Evolutionary conservation across 2,888 invertebrate genomes (phyloP), one percentile per base, ranked within the genome.

Genomic region (Anarsia innoxiella): DNA sequence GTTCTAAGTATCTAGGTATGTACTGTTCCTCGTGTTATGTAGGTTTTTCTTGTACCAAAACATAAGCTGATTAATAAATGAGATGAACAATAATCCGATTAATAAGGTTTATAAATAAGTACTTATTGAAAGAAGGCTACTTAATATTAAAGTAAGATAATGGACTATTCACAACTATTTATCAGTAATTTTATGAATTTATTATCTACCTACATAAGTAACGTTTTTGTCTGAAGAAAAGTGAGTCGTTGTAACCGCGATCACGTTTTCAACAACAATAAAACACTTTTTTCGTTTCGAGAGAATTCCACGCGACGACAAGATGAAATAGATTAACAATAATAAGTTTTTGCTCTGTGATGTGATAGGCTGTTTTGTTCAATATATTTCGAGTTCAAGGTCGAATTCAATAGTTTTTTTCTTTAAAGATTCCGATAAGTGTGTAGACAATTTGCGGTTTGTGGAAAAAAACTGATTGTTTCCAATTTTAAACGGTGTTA

Each of bases 321-420:
- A n/a, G n/a, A 47, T 56, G 59, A 62, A 66, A 63, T n/a, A 60
- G 53, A 59, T 60, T 54, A 49, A 47, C 41, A 44, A 53, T 49
- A 56, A 50, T 47, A 50, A 11, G 34, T 58, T 59, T 58, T 55
- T 55, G 34, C 29, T 13, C 41, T 47, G 46, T 43, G 41, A 51
- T 49, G 51, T 43, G 41, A 51, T 49, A 51, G 53, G 31, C 39
- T 39, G 36, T 44, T 45, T 40, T 12, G 16, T 36, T 41, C 46
- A 46, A 50, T 52, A 35, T 27, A 23, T 25, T 39, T 27, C 48
- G 52, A 53, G 59, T 64, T 64, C 59, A 64, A 55, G 56, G 51
- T 25, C 13, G 10, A 12, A 19, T 29, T 12, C 26, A 30, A 31
- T 15, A 11, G 36, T 14, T 31, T 36, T 36, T 36, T 4, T 36